Percentiles rank a stretch among this genome's conserved stretches.
These are phyloP conservation scores for Cacajao melanocephalus DNA, from an alignment of 2,797 vertebrate genomes.

Conservation along the genomic window DNA sequence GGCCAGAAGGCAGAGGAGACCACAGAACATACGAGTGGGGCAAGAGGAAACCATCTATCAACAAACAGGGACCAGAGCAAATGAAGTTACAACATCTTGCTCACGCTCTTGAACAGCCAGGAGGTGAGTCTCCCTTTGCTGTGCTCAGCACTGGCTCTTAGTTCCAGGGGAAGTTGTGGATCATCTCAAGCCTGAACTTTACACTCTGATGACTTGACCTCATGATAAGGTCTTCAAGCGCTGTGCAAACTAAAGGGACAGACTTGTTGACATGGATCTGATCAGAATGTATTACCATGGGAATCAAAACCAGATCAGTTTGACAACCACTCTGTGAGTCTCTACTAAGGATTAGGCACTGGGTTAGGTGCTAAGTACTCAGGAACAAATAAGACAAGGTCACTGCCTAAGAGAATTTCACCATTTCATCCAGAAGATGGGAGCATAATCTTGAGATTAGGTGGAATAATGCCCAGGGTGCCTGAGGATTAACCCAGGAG, in stretches of 20 bases:
- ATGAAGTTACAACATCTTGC: not conserved
- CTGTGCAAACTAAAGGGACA: not conserved
- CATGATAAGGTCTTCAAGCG: not conserved
- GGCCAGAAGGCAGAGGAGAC: not conserved
- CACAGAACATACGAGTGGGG: accelerated
- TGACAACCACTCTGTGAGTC: accelerated
- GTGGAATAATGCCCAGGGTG: not conserved
- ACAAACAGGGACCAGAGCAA: not conserved
- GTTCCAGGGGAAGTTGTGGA: not conserved
- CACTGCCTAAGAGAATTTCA: not conserved
- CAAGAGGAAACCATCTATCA: not conserved
- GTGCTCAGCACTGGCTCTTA: not conserved
- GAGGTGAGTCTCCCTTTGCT: not conserved
- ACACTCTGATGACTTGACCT: not conserved
- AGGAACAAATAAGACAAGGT: not conserved
- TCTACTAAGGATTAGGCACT: accelerated
- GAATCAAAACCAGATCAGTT: not conserved
- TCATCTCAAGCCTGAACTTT: not conserved
- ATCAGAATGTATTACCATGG: not conserved
- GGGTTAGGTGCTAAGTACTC: not conserved
- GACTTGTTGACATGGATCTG: not conserved
- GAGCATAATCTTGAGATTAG: not conserved
- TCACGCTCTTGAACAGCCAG: not conserved
- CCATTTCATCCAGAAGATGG: not conserved
- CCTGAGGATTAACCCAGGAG: not conserved